These are phyloP conservation scores for Elephantulus edwardii DNA, from an alignment of 2,113 vertebrate genomes.

Conservation along the genomic window DNA sequence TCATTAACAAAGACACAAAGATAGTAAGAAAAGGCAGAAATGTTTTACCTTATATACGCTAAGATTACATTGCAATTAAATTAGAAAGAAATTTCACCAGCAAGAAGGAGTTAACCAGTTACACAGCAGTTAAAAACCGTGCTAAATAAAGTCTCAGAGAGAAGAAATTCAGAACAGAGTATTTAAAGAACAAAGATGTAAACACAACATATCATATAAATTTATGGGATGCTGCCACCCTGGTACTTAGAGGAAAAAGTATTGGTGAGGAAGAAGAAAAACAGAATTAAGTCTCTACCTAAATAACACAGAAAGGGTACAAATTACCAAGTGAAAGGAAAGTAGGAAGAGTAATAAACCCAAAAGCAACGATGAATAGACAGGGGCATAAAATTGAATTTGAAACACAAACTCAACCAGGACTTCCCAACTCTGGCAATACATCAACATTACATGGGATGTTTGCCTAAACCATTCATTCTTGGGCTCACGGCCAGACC, in stretches of 20 bases:
- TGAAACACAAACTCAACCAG: not conserved
- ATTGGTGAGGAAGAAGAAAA: conserved; percentile 55
- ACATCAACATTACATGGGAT: not conserved
- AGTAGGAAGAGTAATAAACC: conserved; percentile 53
- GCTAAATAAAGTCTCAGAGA: not conserved
- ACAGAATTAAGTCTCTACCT: conserved; percentile 52
- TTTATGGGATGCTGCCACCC: conserved; percentile 53
- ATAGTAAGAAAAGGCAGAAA: conserved; percentile 27
- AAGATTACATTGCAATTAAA: not conserved
- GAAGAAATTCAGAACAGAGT: conserved; percentile 57
- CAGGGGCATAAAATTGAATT: conserved; percentile 51
- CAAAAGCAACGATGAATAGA: conserved; percentile 57
- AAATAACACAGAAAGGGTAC: conserved; percentile 64
- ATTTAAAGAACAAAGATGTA: conserved; percentile 69
- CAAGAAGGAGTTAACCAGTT: conserved; percentile 3
- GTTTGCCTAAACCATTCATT: not conserved
- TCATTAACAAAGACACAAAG: not conserved
- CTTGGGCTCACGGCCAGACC: not conserved
- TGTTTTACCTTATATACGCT: not conserved
- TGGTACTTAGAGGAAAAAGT: conserved; percentile 58
- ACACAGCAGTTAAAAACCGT: not conserved
- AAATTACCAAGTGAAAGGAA: conserved; percentile 54
- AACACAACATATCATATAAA: conserved; percentile 65
- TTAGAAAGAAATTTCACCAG: conserved; percentile 58
- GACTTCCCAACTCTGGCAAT: not conserved